A percentile compares a stretch with the other conserved stretches of the same genome.
These are phyloP conservation scores for Drosophila testacea DNA, from an alignment of 2,888 invertebrate genomes.

Conservation along the genomic window DNA sequence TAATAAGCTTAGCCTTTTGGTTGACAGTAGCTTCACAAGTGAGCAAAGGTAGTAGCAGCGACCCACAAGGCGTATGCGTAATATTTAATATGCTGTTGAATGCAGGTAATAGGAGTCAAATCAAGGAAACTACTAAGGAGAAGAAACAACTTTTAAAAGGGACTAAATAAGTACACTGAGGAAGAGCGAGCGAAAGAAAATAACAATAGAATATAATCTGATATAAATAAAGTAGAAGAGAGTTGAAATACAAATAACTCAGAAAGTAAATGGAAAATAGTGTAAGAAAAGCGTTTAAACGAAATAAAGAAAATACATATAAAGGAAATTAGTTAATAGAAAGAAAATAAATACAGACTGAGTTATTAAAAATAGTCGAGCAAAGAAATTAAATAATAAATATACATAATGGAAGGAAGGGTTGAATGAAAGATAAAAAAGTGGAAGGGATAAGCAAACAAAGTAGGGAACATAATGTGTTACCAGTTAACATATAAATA, in stretches of 20 bases:
- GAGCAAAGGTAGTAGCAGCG: not conserved
- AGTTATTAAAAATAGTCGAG: not conserved
- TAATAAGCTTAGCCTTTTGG: conserved; percentile 69
- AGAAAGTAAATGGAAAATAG: not conserved
- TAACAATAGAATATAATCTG: not conserved
- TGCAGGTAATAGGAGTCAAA: conserved; percentile 24
- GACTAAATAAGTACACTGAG: not conserved
- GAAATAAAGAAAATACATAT: not conserved
- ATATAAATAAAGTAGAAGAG: not conserved
- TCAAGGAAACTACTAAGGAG: not conserved
- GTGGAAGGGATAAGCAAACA: not conserved
- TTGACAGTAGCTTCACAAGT: conserved; percentile 19
- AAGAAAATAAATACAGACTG: not conserved
- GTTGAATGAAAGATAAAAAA: no score
- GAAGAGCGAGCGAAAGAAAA: not conserved
- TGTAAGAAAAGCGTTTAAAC: not conserved
- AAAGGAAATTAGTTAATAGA: not conserved
- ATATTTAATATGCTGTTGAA: conserved; percentile 18
- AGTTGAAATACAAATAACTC: not conserved
- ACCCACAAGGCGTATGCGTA: conserved; percentile 54
- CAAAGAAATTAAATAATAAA: not conserved
- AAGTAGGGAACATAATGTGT: no score
- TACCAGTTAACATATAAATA: no score
- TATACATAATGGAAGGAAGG: not conserved
- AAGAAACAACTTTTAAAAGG: not conserved